Evolutionary conservation across 2,888 invertebrate species (phyloP).

Genomic region (Melanargia galathea): DNA sequence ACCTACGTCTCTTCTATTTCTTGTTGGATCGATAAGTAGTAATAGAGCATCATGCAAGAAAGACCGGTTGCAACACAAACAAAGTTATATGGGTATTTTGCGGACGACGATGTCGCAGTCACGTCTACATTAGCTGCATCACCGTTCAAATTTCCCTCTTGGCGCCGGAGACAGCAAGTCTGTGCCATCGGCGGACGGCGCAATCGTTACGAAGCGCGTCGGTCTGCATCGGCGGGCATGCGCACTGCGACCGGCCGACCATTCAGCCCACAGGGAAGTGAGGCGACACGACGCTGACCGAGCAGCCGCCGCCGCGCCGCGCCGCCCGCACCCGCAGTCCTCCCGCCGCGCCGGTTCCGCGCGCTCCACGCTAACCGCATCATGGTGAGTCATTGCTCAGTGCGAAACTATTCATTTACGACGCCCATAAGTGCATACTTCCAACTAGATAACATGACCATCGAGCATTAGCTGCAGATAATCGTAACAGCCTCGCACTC

Average conservation of each 20-base stretch:
- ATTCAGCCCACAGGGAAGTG: conserved; percentile 66
- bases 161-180: conserved; percentile 75
- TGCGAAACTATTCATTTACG: conserved; percentile 74
- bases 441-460: conserved; percentile 20
- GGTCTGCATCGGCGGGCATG: conserved; percentile 78
- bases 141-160: conserved; percentile 70
- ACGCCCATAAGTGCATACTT: conserved; percentile 51
- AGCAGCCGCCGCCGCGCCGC: conserved; percentile 55
- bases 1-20: neutral
- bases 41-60: neutral
- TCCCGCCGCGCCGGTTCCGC: conserved; percentile 75
- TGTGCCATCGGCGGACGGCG: conserved; percentile 66
- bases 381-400: conserved; percentile 79
- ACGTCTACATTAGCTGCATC: conserved; percentile 61
- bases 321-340: conserved; percentile 75
- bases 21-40: neutral
- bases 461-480: conserved; percentile 17
- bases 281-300: conserved; percentile 66
- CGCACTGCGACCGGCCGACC: conserved; percentile 60
- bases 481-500: conserved; percentile 19
- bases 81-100: conserved; percentile 25
- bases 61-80: conserved; percentile 27
- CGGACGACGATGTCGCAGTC: conserved; percentile 51
- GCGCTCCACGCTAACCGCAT: conserved; percentile 76
- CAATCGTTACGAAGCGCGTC: conserved; percentile 78